These are phyloP conservation scores for Drosophila kikkawai DNA, from an alignment of 1,140 invertebrate species.

Conservation along the genomic window DNA sequence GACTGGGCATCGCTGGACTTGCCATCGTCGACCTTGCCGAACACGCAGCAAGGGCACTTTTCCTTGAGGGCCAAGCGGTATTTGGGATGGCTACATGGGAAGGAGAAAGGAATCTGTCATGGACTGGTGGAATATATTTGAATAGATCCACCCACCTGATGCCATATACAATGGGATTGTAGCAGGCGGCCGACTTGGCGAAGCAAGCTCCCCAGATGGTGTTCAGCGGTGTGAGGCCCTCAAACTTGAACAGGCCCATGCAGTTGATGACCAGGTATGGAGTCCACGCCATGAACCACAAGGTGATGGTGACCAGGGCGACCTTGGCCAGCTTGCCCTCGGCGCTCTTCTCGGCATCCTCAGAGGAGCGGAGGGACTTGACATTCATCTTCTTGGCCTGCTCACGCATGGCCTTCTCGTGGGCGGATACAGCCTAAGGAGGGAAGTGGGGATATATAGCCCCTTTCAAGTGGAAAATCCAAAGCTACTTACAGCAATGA, in stretches of 20 bases:
- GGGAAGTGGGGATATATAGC: neutral
- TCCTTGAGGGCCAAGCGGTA: slow-evolving; percentile 90
- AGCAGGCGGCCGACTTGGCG: slow-evolving; percentile 91
- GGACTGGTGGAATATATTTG: neutral
- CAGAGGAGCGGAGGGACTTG: slow-evolving; percentile 90
- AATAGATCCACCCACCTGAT: slow-evolving; percentile 87
- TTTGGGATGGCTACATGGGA: slow-evolving; percentile 89
- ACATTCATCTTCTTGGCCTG: slow-evolving; percentile 95
- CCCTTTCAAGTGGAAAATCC: too few relatives aligned
- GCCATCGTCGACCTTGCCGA: slow-evolving; percentile 85
- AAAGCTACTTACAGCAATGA: slow-evolving; percentile 87
- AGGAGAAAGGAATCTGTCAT: neutral
- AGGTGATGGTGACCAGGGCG: slow-evolving; percentile 91
- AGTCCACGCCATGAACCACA: slow-evolving; percentile 95
- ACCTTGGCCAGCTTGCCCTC: slow-evolving; percentile 93
- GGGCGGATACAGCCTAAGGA: slow-evolving; percentile 89
- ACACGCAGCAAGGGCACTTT: slow-evolving; percentile 90
- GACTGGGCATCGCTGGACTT: slow-evolving; percentile 85
- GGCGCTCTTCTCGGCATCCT: slow-evolving; percentile 88
- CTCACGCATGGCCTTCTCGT: slow-evolving; percentile 93
- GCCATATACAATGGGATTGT: slow-evolving; percentile 93
- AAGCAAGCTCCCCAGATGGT: slow-evolving; percentile 93
- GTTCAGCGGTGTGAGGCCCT: slow-evolving; percentile 89
- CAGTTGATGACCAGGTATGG: slow-evolving; percentile 93
- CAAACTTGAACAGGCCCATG: slow-evolving; percentile 89